Evolutionary conservation across 2,113 vertebrate genomes (phyloP), one percentile per base, ranked within the genome.

Genomic region (Cranoglanis bouderius): DNA sequence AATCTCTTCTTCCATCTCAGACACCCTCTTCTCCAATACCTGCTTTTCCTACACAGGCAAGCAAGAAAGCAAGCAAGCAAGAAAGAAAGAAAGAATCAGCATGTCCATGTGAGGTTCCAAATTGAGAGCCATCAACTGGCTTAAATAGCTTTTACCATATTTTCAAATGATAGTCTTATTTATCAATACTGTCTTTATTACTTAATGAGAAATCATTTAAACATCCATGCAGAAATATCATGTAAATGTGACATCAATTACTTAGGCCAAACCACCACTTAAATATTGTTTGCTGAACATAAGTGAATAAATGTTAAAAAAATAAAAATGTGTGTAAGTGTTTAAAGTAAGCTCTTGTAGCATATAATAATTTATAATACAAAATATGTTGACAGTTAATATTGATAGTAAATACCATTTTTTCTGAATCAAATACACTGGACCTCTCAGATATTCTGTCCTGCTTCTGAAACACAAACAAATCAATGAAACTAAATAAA

Each of bases 1-100:
- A 93, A 99, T 92, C 90, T 99, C 98, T 85, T 98, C 98, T 86
- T 99, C 98, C 98, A 99, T 99, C 93, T 98, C 96, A 4, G 98
- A 98, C 89, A 99, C 98, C 92, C 95, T 98, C 93, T 97, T 97
- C 93, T 98, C 98, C 91, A 99, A 94, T 91, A 95, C 96, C 92
- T 97, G 95, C 92, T 97, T 98, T 94, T 98, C 98, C 98, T 99
- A 94, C 80, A 85, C 90, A 90, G 74, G 57, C 86, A 90, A 40
- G 82, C 63, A 1, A 89, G 57, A 49, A n/a, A 46, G 49, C 0
- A 24, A 75, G 38, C 40, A 43, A 61, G 26, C 12, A 19, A 89
- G 63, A 46, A 35, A 46, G 49, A 0, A n/a, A 75, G 40, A 55
- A 43, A 63, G 26, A 24, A 38, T 7, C 4, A 67, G 18, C 10